Conservation (phyloP, 2,797 vertebrate genomes). For the Moxostoma hubbsi region DNA sequence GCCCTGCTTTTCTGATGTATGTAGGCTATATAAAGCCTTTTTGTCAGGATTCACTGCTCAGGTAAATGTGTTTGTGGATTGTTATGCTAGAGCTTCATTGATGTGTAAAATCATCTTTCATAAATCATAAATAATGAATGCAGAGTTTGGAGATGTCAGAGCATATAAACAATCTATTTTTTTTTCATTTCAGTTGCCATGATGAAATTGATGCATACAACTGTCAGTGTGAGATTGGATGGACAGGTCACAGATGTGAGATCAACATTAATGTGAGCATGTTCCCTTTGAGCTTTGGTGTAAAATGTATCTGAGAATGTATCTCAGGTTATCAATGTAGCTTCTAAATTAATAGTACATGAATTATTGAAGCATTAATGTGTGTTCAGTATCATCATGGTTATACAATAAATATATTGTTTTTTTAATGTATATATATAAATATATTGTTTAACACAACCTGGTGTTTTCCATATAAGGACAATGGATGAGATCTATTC, state of each 20-base stretch:
- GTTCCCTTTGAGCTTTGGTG: conserved; percentile 39
- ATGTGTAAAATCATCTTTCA: conserved; percentile 45
- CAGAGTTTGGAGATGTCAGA: conserved; percentile 33
- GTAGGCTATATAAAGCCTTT: not conserved
- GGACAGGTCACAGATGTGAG: conserved; percentile 81
- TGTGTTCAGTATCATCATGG: not conserved
- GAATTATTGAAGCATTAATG: not conserved
- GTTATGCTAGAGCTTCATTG: conserved; percentile 19
- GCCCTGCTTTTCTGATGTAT: not conserved
- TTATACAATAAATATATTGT: too few species aligned
- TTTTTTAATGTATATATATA: too few species aligned
- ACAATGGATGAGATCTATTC: too few species aligned
- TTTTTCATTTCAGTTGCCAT: conserved; percentile 76
- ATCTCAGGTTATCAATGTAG: not conserved
- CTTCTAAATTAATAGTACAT: not conserved
- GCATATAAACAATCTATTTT: conserved; percentile 57
- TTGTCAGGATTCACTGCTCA: not conserved
- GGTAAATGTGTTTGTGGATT: conserved; percentile 22
- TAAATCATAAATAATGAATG: conserved; percentile 54
- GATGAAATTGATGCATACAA: conserved; percentile 75
- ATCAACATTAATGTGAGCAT: conserved; percentile 81
- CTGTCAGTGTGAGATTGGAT: conserved; percentile 79
- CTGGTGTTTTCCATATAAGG: too few species aligned
- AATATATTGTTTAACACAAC: too few species aligned
- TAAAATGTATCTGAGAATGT: too few species aligned